Evolutionary conservation across 2,113 vertebrate species (phyloP).

Genomic region (Ochotona curzoniae): DNA sequence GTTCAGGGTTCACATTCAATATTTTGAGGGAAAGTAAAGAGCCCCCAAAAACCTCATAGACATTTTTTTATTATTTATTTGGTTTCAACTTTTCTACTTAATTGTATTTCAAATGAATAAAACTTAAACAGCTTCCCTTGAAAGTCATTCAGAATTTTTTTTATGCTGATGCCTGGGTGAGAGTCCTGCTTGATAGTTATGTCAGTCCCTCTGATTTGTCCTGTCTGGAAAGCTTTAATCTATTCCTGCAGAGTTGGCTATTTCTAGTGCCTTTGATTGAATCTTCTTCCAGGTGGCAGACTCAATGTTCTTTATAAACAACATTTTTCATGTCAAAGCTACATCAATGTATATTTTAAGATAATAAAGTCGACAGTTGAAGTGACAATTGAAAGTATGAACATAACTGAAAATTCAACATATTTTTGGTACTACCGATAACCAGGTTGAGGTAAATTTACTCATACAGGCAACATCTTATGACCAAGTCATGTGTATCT

Average conservation of each 20-base stretch:
- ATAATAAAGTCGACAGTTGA: slow-evolving; percentile 24
- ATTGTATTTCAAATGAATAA: slow-evolving; percentile 36
- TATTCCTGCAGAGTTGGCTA: slow-evolving; percentile 15
- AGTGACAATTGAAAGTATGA: slow-evolving; percentile 21
- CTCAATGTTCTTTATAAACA: not conserved
- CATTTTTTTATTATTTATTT: not conserved
- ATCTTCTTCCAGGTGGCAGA: not conserved
- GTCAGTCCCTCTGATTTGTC: slow-evolving; percentile 28
- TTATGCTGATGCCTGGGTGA: not conserved
- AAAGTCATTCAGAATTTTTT: slow-evolving; percentile 40
- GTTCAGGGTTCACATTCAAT: not conserved
- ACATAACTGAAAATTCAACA: not conserved
- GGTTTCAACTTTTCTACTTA: slow-evolving; percentile 31
- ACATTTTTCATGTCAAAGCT: slow-evolving; percentile 31
- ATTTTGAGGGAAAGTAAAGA: slow-evolving; percentile 22
- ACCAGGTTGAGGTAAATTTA: not conserved
- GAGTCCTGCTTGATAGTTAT: not conserved
- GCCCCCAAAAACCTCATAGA: not conserved
- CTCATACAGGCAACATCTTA: not conserved
- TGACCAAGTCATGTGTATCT: not conserved
- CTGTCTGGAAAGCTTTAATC: not conserved
- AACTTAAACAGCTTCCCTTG: slow-evolving; percentile 48
- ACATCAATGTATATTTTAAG: not conserved
- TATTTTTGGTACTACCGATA: not conserved
- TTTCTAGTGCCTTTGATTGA: not conserved